phyloP scores from a whole-genome alignment of 2,113 vertebrate species.

The Conger conger region DNA sequence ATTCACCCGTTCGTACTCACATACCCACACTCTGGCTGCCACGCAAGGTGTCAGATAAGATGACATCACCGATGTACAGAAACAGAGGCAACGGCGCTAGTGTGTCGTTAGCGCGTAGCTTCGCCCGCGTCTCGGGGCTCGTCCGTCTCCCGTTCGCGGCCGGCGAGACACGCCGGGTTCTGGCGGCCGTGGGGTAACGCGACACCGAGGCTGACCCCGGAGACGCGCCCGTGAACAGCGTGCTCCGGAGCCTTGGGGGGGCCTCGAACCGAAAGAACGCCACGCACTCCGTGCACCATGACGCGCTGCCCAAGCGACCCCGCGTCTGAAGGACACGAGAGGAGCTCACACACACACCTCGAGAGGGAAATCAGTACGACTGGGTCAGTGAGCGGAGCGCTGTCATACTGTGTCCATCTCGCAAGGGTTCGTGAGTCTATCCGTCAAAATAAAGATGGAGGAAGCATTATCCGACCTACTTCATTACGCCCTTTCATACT shows the following conservation, averaged over 20 bases:
- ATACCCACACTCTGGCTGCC: too few species aligned
- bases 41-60: not conserved
- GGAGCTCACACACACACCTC: not conserved
- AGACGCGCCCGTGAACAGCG: not conserved
- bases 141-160: not conserved
- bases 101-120: not conserved
- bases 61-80: not conserved
- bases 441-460: not conserved
- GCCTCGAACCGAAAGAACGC: not conserved
- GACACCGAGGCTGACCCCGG: not conserved
- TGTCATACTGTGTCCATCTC: too few species aligned
- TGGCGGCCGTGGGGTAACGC: not conserved
- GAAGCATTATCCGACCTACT: not conserved
- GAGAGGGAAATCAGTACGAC: not conserved
- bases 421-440: too few species aligned
- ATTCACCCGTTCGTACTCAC: too few species aligned
- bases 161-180: too few species aligned
- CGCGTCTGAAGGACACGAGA: not conserved
- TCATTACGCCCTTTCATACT: not conserved
- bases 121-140: not conserved
- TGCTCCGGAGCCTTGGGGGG: not conserved
- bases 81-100: not conserved
- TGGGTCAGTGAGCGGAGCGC: too few species aligned
- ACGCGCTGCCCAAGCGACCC: not conserved
- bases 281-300: not conserved